phyloP scores from a whole-genome alignment of 1,140 invertebrate species.

The Euura lappo region DNA sequence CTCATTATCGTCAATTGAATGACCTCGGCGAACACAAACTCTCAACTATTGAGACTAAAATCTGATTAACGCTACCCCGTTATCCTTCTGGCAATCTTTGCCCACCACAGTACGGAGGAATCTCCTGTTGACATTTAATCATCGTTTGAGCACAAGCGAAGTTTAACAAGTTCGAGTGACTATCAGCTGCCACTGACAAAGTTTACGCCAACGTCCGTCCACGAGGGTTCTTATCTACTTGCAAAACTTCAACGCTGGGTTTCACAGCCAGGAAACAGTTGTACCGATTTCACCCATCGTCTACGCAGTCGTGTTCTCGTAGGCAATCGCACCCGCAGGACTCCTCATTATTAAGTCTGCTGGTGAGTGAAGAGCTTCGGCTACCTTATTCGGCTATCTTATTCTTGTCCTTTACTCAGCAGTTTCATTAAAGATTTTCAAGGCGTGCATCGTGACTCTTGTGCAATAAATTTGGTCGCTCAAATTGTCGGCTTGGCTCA shows the following conservation, averaged over 20 bases:
- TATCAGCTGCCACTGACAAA: not conserved
- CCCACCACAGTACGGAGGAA: not conserved
- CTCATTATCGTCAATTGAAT: not conserved
- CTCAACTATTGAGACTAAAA: not conserved
- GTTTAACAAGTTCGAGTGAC: not conserved
- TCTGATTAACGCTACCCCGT: not conserved
- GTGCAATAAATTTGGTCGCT: too few relatives aligned
- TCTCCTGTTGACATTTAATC: not conserved
- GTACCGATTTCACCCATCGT: not conserved
- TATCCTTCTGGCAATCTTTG: not conserved
- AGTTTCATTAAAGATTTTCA: too few relatives aligned
- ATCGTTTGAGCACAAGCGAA: not conserved
- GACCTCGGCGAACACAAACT: not conserved
- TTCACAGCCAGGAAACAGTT: not conserved
- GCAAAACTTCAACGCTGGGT: not conserved
- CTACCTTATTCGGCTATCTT: too few relatives aligned
- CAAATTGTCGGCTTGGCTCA: too few relatives aligned
- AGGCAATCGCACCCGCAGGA: not conserved
- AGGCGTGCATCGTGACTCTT: too few relatives aligned
- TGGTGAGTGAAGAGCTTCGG: not conserved
- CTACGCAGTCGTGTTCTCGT: not conserved
- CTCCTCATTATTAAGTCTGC: not conserved
- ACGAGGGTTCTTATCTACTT: not conserved
- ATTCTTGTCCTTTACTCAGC: too few relatives aligned
- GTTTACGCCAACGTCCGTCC: not conserved